A percentile compares a stretch with the other conserved stretches of the same genome.
Conservation (phyloP, 2,888 invertebrate genomes). For the Archaeoteleia sp. region DNA sequence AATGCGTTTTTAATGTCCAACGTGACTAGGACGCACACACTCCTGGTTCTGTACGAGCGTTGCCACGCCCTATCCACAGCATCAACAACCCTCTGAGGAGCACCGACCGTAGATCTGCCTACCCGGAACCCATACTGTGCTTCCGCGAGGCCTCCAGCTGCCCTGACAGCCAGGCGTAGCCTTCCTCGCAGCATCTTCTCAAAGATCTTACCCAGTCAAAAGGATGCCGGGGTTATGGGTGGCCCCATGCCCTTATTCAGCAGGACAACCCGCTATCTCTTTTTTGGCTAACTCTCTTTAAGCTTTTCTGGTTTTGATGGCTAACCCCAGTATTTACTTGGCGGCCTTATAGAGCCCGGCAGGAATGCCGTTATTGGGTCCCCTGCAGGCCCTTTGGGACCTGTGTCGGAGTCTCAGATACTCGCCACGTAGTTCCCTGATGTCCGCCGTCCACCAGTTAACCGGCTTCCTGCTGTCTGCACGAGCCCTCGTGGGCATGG, state of each 20-base stretch:
- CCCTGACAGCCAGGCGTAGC: not conserved
- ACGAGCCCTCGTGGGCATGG: not conserved
- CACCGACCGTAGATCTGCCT: not conserved
- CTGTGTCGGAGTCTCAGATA: constrained; percentile 1
- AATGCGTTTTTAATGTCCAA: not conserved
- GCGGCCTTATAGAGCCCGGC: too few relatives aligned
- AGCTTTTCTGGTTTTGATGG: constrained; percentile 14
- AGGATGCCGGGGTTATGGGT: not conserved
- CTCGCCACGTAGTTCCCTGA: not conserved
- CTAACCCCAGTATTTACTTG: too few relatives aligned
- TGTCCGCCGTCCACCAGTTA: constrained; percentile 7
- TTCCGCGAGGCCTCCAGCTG: not conserved
- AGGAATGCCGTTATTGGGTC: too few relatives aligned
- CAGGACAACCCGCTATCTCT: too few relatives aligned
- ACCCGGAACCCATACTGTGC: not conserved
- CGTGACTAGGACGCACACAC: not conserved
- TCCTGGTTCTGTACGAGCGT: not conserved
- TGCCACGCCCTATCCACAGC: too few relatives aligned
- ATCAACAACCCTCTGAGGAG: not conserved
- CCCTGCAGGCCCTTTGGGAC: constrained; percentile 6
- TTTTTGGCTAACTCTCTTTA: too few relatives aligned
- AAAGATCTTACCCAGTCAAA: not conserved
- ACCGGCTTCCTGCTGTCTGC: not conserved
- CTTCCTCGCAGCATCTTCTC: not conserved
- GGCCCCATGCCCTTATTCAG: not conserved